Percentiles rank a stretch among this genome's conserved stretches.
phyloP scores from a whole-genome alignment of 2,888 invertebrate species.

The Macrostomum cliftonense region DNA sequence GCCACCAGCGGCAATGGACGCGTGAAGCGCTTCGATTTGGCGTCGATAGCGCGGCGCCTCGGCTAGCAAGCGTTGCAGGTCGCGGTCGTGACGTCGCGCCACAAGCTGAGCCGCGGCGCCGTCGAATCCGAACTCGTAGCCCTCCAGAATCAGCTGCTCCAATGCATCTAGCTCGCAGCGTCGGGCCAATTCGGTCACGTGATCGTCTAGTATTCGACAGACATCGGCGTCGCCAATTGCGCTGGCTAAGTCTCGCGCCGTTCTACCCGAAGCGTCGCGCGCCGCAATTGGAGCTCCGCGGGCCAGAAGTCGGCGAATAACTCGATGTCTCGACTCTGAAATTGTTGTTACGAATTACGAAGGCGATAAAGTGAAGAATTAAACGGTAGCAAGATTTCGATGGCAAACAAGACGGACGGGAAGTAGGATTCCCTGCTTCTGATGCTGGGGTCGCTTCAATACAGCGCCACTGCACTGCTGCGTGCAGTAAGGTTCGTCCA shows the following conservation, averaged over 20 bases:
- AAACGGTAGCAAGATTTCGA: too few relatives aligned
- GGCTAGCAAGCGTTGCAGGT: slow-evolving; percentile 6
- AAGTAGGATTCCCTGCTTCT: too few relatives aligned
- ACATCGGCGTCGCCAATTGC: not conserved
- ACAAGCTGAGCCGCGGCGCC: not conserved
- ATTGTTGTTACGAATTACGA: too few relatives aligned
- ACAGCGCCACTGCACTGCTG: slow-evolving; percentile 4
- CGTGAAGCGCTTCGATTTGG: slow-evolving; percentile 6
- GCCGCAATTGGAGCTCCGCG: too few relatives aligned
- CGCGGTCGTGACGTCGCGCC: slow-evolving; percentile 7
- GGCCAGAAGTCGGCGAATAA: too few relatives aligned
- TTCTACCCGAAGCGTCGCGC: too few relatives aligned
- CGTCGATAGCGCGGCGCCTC: slow-evolving; percentile 6
- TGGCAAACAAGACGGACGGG: too few relatives aligned
- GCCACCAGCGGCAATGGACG: not conserved
- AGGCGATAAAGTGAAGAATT: too few relatives aligned
- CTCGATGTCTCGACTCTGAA: too few relatives aligned
- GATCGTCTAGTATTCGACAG: slow-evolving; percentile 17
- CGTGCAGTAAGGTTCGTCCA: slow-evolving; percentile 19
- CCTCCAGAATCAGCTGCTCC: slow-evolving; percentile 10
- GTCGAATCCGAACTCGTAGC: not conserved
- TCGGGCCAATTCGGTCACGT: slow-evolving; percentile 13
- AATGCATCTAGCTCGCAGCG: slow-evolving; percentile 6
- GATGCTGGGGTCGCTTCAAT: too few relatives aligned
- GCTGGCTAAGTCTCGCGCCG: too few relatives aligned